Evolutionary conservation across 2,113 vertebrate species (phyloP), one percentile per base, ranked within the genome.

Genomic region (Falcunculus frontatus): DNA sequence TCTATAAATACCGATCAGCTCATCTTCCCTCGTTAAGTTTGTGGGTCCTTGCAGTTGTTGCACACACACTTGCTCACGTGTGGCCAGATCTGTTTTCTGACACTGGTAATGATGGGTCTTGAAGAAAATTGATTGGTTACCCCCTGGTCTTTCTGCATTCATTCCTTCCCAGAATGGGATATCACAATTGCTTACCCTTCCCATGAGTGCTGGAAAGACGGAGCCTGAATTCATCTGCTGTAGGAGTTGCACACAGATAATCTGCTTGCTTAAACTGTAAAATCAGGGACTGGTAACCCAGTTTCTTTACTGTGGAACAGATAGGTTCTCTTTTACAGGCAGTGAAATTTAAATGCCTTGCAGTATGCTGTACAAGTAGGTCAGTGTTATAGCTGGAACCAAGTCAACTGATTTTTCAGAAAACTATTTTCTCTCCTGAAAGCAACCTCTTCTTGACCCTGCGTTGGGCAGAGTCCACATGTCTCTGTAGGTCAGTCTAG

Each of bases 321-420:
- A 21, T 30, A 12, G 25, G 8, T 47, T 83, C 47, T 44, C 10
- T 62, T 55, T 70, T 41, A 22, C 35, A 70, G 57, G 57, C 22
- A 33, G 65, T 65, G 67, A 18, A 72, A 85, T 85, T 50, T 42
- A 59, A 85, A 57, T 77, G 57, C 37, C 50, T 93, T 60, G 39
- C 46, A 53, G 39, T 25, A 2, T 29, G 41, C 56, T 92, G 30
- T 41, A 22, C 62, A 85, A 88, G 65, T 93, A 93, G 78, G 87
- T 91, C 87, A 93, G 65, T 95, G 78, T 96, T 90, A 76, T 7
- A 94, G 80, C 90, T 94, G 91, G 83, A 95, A 76, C 65, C 57
- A 59, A 60, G 44, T 84, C 70, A 87, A 65, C 39, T 69, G 55
- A 64, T 85, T 35, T 94, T 74, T 50, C 63, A 64, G 74, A 52